Evolutionary conservation across 2,113 vertebrate genomes (phyloP).

Genomic region (Gasterosteus nipponicus): DNA sequence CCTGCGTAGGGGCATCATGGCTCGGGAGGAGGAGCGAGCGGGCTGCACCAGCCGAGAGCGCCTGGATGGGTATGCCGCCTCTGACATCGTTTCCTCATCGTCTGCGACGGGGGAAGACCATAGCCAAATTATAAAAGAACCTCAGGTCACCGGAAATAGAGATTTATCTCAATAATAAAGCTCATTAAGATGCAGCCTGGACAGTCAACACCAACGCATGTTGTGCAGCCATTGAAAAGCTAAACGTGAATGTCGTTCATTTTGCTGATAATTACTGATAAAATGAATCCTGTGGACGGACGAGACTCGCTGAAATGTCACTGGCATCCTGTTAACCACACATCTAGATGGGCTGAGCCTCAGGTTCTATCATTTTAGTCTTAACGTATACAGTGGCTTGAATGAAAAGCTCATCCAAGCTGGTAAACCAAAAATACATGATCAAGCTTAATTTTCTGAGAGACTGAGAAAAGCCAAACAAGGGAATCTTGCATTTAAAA

Average conservation of each 20-base stretch:
- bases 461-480: neutral
- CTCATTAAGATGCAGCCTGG: neutral
- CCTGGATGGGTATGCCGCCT: slow-evolving; percentile 56
- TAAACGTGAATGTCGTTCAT: neutral
- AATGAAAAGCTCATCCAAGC: neutral
- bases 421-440: neutral
- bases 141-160: neutral
- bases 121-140: neutral
- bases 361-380: neutral
- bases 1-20: slow-evolving; percentile 66
- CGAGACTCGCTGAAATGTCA: neutral
- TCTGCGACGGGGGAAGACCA: slow-evolving; percentile 42
- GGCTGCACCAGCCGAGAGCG: slow-evolving; percentile 46
- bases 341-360: neutral
- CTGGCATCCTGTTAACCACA: neutral
- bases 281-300: neutral
- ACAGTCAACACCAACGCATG: neutral
- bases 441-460: neutral
- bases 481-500: neutral
- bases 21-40: slow-evolving; percentile 56
- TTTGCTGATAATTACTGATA: neutral
- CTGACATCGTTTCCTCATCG: slow-evolving; percentile 66
- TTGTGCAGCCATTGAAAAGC: neutral
- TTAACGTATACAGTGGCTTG: neutral
- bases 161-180: neutral